A percentile compares a stretch with the other conserved stretches of the same genome.
phyloP scores from a whole-genome alignment of 2,888 invertebrate genomes.

The Drosophila merina region DNA sequence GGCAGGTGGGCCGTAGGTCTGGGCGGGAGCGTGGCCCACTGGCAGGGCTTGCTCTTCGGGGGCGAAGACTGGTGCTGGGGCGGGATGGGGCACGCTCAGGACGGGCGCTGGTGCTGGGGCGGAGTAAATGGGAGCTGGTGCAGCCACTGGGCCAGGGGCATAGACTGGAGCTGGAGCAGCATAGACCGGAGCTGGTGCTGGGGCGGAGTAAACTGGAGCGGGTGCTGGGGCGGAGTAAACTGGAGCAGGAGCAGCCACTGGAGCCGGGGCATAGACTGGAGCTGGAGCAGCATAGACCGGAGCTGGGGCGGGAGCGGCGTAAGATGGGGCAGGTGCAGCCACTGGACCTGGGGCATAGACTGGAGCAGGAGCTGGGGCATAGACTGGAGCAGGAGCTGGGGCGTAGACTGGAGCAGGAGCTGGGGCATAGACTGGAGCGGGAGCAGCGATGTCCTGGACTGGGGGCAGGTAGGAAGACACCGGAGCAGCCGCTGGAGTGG shows the following conservation, averaged over 20 bases:
- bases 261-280: constrained; percentile 38
- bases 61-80: constrained; percentile 43
- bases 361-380: constrained; percentile 31
- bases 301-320: constrained; percentile 39
- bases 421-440: constrained; percentile 35
- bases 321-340: constrained; percentile 30
- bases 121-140: constrained; percentile 25
- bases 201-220: constrained; percentile 22
- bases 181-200: constrained; percentile 42
- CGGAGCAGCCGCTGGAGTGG: constrained; percentile 26
- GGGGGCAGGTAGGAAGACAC: constrained; percentile 35
- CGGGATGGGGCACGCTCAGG: constrained; percentile 40
- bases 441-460: constrained; percentile 30
- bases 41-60: constrained; percentile 59
- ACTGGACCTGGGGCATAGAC: background rate
- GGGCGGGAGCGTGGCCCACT: constrained; percentile 65
- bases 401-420: constrained; percentile 36
- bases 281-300: constrained; percentile 41
- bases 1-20: constrained; percentile 70
- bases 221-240: constrained; percentile 45
- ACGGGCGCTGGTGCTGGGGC: constrained; percentile 51
- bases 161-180: constrained; percentile 34
- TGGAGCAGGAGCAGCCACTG: constrained; percentile 37
- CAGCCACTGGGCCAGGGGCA: constrained; percentile 20
- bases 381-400: constrained; percentile 30